Base-by-base conservation (phyloP, 2,797 vertebrate genomes). In the Clamator glandarius region DNA sequence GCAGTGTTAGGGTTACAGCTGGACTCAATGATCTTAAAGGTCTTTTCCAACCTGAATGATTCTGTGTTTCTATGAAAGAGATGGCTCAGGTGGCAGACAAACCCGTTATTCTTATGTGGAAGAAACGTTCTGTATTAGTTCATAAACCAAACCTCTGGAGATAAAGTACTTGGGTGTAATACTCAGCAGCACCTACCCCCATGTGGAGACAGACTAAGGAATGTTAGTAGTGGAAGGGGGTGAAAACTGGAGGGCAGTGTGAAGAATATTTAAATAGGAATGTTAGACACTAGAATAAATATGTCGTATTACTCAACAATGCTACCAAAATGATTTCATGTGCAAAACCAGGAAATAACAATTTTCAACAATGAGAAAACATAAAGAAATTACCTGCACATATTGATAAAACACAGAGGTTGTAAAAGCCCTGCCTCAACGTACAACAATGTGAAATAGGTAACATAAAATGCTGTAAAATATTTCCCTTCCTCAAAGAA, bases 351-450 rank as follows among this genome's bases (percentile, higher is more conserved):
- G 73, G 52, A 75, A 74, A 77, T 26, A 46, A 9, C 19, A 48
- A 51, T 36, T 70, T 72, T 28, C 76, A 72, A 5, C 72, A 74
- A 42, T 8, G 57, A 39, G 51, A 79, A 72, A 29, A 16, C 51
- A 33, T 9, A 24, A 15, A 63, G 48, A 31, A 52, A 35, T 20
- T 54, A 81, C 57, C 19, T 58, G 26, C 2, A n/a, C 9, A 0
- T 5, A 6, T 4, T 0, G 1, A 36, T 29, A 59, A 44, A 63
- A 10, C 21, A n/a, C 12, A 11, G 44, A 69, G 35, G 15, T 2
- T 68, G 44, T 61, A 63, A 35, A 63, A 1, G 2, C 29, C 26
- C 31, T 21, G 15, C 50, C 57, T 31, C 72, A 44, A 20, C 36
- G 21, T 19, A 42, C 44, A 35, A 1, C 17, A 14, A 8, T 3